These are phyloP conservation scores for Gisinianus flammeolus DNA, from an alignment of 2,888 invertebrate genomes.

Conservation along the genomic window DNA sequence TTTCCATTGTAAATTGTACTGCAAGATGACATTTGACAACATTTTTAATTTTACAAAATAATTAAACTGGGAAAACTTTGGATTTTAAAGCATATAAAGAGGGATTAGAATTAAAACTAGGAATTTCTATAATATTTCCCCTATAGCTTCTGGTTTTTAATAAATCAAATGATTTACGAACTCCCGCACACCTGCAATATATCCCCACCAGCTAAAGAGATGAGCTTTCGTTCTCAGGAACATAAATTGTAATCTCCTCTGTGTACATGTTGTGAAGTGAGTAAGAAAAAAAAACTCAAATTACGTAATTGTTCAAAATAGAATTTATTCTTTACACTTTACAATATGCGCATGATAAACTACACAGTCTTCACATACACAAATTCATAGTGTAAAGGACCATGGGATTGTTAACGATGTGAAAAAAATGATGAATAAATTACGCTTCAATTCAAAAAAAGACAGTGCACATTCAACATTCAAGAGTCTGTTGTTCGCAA, in stretches of 20 bases:
- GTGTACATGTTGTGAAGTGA: neutral
- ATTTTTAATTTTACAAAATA: too few relatives aligned
- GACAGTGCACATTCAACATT: neutral
- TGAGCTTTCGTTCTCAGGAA: neutral
- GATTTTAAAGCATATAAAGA: too few relatives aligned
- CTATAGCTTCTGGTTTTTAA: conserved; percentile 25
- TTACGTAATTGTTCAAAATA: neutral
- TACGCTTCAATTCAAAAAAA: neutral
- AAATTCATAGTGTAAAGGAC: neutral
- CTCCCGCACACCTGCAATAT: neutral
- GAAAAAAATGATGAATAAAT: neutral
- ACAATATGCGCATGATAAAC: neutral
- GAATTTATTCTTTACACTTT: neutral
- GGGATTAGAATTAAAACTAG: too few relatives aligned
- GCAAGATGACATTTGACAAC: too few relatives aligned
- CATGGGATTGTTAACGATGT: too few relatives aligned
- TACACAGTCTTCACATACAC: neutral
- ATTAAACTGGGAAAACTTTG: too few relatives aligned
- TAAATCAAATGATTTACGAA: conserved; percentile 1
- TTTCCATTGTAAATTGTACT: too few relatives aligned
- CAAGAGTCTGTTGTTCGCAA: too few relatives aligned
- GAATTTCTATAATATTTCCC: neutral
- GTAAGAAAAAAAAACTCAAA: too few relatives aligned
- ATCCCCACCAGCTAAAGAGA: neutral
- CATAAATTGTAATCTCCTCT: neutral